A percentile compares a stretch with the other conserved stretches of the same genome.
Conservation (phyloP, 1,140 invertebrate genomes). For the Tachypleus tridentatus region DNA sequence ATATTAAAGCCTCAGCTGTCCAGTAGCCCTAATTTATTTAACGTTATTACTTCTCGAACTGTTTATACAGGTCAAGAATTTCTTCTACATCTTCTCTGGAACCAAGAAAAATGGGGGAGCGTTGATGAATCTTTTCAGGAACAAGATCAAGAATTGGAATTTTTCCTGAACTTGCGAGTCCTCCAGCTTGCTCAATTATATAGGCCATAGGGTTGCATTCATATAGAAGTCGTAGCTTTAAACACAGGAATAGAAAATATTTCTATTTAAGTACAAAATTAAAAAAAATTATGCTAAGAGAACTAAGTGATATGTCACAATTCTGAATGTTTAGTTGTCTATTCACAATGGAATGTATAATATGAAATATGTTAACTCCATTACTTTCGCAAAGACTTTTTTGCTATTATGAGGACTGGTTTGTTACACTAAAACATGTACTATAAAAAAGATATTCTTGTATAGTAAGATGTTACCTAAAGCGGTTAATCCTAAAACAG, state of each 20-base stretch:
- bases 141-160: constrained; percentile 79
- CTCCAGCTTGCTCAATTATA: constrained; percentile 55
- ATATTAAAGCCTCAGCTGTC: no score
- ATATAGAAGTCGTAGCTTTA: constrained; percentile 85
- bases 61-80: constrained; percentile 46
- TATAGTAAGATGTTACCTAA: no score
- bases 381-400: no score
- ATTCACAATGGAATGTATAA: neutral
- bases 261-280: neutral
- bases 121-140: constrained; percentile 78
- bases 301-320: neutral
- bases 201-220: constrained; percentile 98
- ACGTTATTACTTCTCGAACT: constrained; percentile 8
- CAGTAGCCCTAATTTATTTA: no score
- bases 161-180: constrained; percentile 44
- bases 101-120: constrained; percentile 85
- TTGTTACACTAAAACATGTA: no score
- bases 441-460: no score
- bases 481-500: no score
- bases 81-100: constrained; percentile 88
- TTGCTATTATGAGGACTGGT: no score
- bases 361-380: neutral
- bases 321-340: neutral
- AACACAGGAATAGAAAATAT: constrained; percentile 20
- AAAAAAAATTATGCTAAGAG: constrained; percentile 5